These are phyloP conservation scores for Falco cherrug DNA, from an alignment of 2,797 vertebrate species.

Conservation along the genomic window DNA sequence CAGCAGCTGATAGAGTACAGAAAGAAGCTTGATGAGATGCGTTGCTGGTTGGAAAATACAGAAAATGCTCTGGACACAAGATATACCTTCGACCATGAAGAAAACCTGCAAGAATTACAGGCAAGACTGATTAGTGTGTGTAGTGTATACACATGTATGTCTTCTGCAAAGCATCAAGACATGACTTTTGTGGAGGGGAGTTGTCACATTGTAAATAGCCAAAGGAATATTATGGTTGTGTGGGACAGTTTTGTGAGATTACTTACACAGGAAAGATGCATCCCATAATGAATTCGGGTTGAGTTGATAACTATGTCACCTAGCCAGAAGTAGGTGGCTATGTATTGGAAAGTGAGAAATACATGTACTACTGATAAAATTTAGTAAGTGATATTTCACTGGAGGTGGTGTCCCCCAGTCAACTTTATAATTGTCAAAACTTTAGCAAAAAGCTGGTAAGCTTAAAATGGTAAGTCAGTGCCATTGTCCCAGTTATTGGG, in stretches of 20 bases:
- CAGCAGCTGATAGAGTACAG: conserved; percentile 82
- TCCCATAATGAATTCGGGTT: accelerated
- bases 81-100: conserved; percentile 74
- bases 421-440: neutral
- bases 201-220: neutral
- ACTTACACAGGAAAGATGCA: neutral
- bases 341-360: neutral
- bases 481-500: neutral
- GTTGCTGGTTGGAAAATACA: conserved; percentile 84
- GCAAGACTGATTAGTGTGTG: conserved; percentile 65
- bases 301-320: neutral
- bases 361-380: neutral
- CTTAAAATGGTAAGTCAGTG: neutral
- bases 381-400: neutral
- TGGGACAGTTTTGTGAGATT: neutral
- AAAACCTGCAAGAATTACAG: conserved; percentile 85
- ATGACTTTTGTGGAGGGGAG: neutral
- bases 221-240: neutral
- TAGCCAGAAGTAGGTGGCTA: neutral
- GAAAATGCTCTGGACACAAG: conserved; percentile 78
- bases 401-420: neutral
- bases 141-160: neutral
- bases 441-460: neutral
- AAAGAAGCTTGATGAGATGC: conserved; percentile 80
- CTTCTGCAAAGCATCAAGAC: neutral